Conservation (phyloP, 2,113 vertebrate species). For the Paracanthobrama guichenoti region DNA sequence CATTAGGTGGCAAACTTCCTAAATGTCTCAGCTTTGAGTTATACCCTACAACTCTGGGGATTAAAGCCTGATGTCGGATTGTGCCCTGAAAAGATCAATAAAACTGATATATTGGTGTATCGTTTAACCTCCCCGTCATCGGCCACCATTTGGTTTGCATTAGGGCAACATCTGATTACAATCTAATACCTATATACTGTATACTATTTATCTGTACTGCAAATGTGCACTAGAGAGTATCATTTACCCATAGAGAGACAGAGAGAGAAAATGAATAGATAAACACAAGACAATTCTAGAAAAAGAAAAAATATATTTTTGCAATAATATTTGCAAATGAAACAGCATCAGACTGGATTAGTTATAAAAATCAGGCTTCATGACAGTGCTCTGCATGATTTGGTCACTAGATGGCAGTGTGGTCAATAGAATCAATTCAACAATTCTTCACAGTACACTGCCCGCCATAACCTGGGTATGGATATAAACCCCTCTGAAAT, state of each 20-base stretch:
- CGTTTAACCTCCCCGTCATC: slow-evolving; percentile 71
- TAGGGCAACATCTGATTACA: slow-evolving; percentile 81
- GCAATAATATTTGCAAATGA: not conserved
- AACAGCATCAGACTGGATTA: not conserved
- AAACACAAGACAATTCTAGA: slow-evolving; percentile 11
- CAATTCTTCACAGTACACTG: not conserved
- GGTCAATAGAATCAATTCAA: slow-evolving; percentile 52
- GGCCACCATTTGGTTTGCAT: slow-evolving; percentile 77
- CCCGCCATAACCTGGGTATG: not conserved
- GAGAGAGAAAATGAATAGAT: slow-evolving; percentile 2
- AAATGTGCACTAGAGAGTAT: slow-evolving; percentile 57
- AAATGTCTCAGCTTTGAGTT: slow-evolving; percentile 62
- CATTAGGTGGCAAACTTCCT: slow-evolving; percentile 53
- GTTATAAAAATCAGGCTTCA: not conserved
- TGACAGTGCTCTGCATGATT: not conserved
- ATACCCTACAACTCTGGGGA: slow-evolving; percentile 64
- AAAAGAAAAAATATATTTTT: not conserved
- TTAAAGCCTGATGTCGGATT: slow-evolving; percentile 74
- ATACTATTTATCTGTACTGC: slow-evolving; percentile 62
- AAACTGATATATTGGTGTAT: slow-evolving; percentile 82
- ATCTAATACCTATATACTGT: slow-evolving; percentile 68
- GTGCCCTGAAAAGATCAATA: slow-evolving; percentile 80
- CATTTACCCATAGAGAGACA: slow-evolving; percentile 39
- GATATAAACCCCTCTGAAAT: not conserved
- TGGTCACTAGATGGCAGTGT: slow-evolving; percentile 68